phyloP scores from a whole-genome alignment of 2,888 invertebrate genomes.

The Rhagonycha fulva region DNA sequence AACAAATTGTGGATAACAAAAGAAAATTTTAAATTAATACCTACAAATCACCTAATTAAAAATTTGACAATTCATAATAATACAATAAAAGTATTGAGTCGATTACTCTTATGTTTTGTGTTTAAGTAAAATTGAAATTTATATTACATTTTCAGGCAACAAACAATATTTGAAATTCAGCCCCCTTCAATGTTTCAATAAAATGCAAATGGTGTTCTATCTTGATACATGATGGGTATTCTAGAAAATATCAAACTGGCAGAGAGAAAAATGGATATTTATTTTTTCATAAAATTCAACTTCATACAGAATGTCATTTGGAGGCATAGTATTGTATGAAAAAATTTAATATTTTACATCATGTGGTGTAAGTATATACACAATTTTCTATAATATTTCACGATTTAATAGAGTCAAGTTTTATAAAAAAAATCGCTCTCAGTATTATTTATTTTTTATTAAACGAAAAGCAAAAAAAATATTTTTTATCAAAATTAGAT shows the following conservation, averaged over 20 bases:
- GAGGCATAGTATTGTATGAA: not conserved
- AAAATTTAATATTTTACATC: not conserved
- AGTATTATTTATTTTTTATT: not conserved
- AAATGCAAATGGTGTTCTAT: conserved; percentile 51
- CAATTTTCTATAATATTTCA: not conserved
- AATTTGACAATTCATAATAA: not conserved
- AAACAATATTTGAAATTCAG: conserved; percentile 51
- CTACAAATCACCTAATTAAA: not conserved
- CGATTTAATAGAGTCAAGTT: not conserved
- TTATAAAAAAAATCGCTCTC: not conserved
- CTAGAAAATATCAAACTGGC: conserved; percentile 42
- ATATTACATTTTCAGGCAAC: conserved; percentile 47
- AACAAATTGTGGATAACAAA: too few relatives aligned
- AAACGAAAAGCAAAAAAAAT: not conserved
- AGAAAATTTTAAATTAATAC: too few relatives aligned
- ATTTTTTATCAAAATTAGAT: not conserved
- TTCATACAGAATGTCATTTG: conserved; percentile 13
- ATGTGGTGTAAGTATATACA: not conserved
- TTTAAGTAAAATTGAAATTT: conserved; percentile 44
- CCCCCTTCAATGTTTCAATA: conserved; percentile 48
- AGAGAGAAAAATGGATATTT: conserved; percentile 47
- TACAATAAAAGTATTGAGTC: not conserved
- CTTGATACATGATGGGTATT: conserved; percentile 45
- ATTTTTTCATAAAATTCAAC: conserved; percentile 39
- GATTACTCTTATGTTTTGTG: not conserved